Evolutionary conservation across 2,113 vertebrate genomes (phyloP), one percentile per base, ranked within the genome.

Genomic region (Nothoprocta pentlandii): DNA sequence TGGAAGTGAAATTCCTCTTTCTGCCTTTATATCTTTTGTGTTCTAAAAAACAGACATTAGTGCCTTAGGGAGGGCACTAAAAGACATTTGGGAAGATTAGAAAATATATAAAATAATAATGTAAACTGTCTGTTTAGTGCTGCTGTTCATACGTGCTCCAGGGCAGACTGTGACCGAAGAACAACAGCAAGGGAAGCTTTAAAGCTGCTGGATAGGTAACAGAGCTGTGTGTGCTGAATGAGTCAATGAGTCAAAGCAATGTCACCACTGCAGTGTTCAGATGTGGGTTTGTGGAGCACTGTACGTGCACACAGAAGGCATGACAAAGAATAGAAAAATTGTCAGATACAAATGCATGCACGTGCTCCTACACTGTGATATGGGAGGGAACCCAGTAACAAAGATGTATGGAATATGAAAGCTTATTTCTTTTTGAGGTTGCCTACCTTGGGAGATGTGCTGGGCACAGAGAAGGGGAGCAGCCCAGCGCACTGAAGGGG

Each of bases 281-380:
- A 16, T 1, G 0, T n/a, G n/a, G 8, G 30, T 62, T 20, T 69
- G 9, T 21, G 67, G 42, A 58, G 32, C 32, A 51, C 17, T 44
- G 5, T 16, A 41, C 19, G 30, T 42, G 16, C 19, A 58, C 58
- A 32, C 14, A 34, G 66, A 79, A 75, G 63, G 32, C 5, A 30
- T 20, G 11, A 46, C 20, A 69, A 79, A 79, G 34, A 39, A 46
- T 49, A 71, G 63, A 32, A 88, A 36, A 36, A 22, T 8, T 46
- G 34, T 28, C 28, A 47, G 36, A 12, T 36, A 26, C 28, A 54
- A 61, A 54, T 64, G 32, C 53, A 51, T 1, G 7, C n/a, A 54
- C 0, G 0, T 7, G 13, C 63, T 85, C 58, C 59, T 56, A 34
- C 16, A 68, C 4, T 6, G 11, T 6, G 16, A 30, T 44, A 46